Conservation (phyloP, 1,140 invertebrate genomes). For the Calephelis virginiensis region DNA sequence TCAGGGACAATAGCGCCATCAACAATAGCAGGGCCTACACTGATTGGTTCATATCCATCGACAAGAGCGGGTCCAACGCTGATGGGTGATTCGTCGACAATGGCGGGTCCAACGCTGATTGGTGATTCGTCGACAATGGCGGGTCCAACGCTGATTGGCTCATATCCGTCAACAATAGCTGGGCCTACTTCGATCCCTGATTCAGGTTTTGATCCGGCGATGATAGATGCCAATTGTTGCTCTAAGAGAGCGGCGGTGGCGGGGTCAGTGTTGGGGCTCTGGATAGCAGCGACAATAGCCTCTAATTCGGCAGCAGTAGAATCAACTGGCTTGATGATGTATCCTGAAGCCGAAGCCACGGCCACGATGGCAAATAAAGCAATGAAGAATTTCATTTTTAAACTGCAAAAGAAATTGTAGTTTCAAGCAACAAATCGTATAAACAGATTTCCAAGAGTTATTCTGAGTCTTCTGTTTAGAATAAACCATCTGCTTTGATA, state of each 20-base stretch:
- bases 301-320: conserved; percentile 34
- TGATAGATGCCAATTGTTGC: conserved; percentile 34
- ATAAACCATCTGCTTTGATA: too few relatives aligned
- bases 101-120: conserved; percentile 29
- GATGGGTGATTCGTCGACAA: conserved; percentile 29
- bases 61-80: conserved; percentile 26
- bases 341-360: conserved; percentile 38
- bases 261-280: conserved; percentile 57
- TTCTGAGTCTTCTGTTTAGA: too few relatives aligned
- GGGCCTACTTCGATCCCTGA: conserved; percentile 32
- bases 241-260: conserved; percentile 49
- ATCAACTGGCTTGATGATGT: conserved; percentile 27
- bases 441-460: too few relatives aligned
- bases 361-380: conserved; percentile 45
- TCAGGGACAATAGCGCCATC: too few relatives aligned
- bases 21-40: too few relatives aligned
- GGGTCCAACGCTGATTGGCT: conserved; percentile 28
- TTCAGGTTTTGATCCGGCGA: conserved; percentile 26
- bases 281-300: conserved; percentile 49
- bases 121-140: conserved; percentile 18
- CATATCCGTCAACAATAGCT: conserved; percentile 27
- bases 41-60: too few relatives aligned
- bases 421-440: too few relatives aligned
- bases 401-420: conserved; percentile 3
- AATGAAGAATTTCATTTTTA: conserved; percentile 56